phyloP scores from a whole-genome alignment of 2,797 vertebrate species.

The Tapera naevia region DNA sequence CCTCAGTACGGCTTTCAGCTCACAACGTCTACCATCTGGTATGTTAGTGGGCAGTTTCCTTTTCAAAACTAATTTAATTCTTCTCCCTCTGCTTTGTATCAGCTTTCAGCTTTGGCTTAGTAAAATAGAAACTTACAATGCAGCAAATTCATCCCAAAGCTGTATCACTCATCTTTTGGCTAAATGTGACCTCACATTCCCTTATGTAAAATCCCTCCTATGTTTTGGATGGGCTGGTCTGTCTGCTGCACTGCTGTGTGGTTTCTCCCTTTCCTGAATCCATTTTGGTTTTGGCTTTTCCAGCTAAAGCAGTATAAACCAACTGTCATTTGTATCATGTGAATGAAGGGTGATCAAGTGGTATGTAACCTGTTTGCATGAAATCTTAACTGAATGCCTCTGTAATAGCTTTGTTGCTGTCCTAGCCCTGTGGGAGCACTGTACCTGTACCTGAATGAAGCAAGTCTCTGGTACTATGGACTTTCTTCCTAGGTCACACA shows the following conservation, averaged over 20 bases:
- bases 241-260: neutral
- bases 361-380: neutral
- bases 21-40: neutral
- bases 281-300: neutral
- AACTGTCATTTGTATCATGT: neutral
- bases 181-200: neutral
- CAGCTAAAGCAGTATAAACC: neutral
- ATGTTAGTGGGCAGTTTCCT: neutral
- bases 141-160: neutral
- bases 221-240: neutral
- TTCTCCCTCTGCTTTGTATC: neutral
- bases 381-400: neutral
- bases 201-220: fast-evolving
- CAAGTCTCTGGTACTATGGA: fast-evolving
- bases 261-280: neutral
- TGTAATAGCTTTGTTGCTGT: neutral
- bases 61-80: neutral
- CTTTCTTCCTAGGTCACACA: neutral
- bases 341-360: neutral
- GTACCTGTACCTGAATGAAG: neutral
- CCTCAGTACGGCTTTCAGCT: neutral
- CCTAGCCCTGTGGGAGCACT: neutral
- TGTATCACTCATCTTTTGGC: neutral
- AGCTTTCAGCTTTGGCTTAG: neutral
- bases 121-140: neutral